Base-by-base conservation (phyloP, 2,888 invertebrate species). In the Eumacrocentrus americanus region DNA sequence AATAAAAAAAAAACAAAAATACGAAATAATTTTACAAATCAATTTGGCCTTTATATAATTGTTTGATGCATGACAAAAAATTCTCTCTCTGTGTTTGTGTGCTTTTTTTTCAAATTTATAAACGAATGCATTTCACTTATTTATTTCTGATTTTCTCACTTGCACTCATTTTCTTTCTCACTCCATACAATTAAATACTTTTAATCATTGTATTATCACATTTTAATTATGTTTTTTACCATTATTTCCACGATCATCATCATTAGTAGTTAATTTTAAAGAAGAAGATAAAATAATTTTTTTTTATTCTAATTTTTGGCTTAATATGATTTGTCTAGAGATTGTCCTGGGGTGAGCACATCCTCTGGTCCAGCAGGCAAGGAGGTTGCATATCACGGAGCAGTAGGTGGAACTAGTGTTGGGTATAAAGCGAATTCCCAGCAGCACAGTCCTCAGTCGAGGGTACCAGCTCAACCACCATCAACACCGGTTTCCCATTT, bases 341-440 rank as follows among this genome's bases (percentile, higher is more conserved):
- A 78, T 62, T 78, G 78, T 64, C 77, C 78, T 23, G 77, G 77
- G 29, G 78, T 78, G 50, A 76, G 77, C 46, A 77, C 78, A 55
- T 78, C 78, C 54, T 72, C 78, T 37, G 76, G 76, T 25, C 76
- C 77, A 40, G 69, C 74, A 53, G 78, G 77, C 57, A 78, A 78
- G 67, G 78, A 78, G 66, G 74, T 77, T 50, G 74, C 76, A 62
- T 78, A 77, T 71, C 78, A 77, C 74, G 73, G 77, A 34, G 74
- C 71, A 56, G 74, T 76, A 60, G 73, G 77, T 57, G 77, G 77
- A 60, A 66, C 73, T 40, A 74, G 75, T 63, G 77, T 76, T 59
- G 77, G 76, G 57, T 78, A 76, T 56, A 78, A 78, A 59, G 66
- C 77, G 46, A 73, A 72, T 57, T 73, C 78, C 25, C 78, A 78